A percentile compares a stretch with the other conserved stretches of the same genome.
Evolutionary conservation across 2,113 vertebrate species (phyloP).

Genomic region (Neotoma lepida): DNA sequence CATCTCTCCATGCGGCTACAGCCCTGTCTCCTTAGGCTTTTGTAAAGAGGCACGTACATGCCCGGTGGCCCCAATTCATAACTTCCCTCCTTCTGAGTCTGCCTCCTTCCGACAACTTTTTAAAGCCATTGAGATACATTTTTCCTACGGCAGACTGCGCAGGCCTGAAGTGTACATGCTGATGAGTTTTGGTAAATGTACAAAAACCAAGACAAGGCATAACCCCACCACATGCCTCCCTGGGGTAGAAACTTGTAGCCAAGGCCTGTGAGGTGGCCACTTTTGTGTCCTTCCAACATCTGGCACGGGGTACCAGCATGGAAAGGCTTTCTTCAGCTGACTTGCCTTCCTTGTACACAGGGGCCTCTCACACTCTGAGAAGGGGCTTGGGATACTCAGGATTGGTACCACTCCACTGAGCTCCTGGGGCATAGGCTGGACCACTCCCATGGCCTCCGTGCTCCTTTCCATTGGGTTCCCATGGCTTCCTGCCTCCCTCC

Average conservation of each 20-base stretch:
- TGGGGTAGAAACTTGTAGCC: not conserved
- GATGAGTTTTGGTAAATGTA: not conserved
- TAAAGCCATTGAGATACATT: not conserved
- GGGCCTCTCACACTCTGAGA: too few species aligned
- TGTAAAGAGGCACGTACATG: not conserved
- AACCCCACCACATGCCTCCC: not conserved
- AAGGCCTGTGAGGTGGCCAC: too few species aligned
- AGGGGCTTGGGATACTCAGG: not conserved
- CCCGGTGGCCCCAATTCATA: not conserved
- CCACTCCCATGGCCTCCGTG: rapidly evolving
- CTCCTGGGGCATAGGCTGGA: not conserved
- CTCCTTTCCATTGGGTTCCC: not conserved
- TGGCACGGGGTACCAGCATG: not conserved
- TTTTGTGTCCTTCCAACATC: not conserved
- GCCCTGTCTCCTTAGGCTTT: not conserved
- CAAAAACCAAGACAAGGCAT: not conserved
- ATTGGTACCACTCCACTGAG: not conserved
- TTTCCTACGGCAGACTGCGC: not conserved
- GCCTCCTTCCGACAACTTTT: not conserved
- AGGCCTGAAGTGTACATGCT: not conserved
- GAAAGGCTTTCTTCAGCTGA: not conserved
- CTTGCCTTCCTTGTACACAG: not conserved
- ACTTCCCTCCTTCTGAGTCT: not conserved
- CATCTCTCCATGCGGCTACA: rapidly evolving
- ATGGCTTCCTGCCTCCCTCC: not conserved